These are phyloP conservation scores for Amiota communis DNA, from an alignment of 2,888 invertebrate genomes.

Conservation along the genomic window DNA sequence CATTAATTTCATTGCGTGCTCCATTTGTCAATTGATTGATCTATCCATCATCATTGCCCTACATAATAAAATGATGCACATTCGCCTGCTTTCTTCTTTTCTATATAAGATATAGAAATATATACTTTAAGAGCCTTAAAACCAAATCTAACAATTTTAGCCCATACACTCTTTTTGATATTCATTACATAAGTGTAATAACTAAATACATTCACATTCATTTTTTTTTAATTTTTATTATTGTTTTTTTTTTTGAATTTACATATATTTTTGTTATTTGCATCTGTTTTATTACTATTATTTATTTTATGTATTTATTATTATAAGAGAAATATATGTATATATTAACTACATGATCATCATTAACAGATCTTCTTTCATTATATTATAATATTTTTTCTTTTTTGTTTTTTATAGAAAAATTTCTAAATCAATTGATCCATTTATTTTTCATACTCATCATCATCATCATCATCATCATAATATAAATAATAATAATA, in stretches of 20 bases:
- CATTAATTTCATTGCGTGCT: too few species aligned
- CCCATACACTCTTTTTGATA: neutral
- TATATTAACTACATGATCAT: conserved; percentile 16
- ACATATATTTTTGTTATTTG: conserved; percentile 41
- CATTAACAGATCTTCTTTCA: neutral
- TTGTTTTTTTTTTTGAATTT: conserved; percentile 36
- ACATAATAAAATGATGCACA: too few species aligned
- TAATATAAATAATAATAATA: too few species aligned
- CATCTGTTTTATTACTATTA: conserved; percentile 28
- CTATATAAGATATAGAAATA: too few species aligned
- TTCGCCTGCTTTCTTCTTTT: too few species aligned
- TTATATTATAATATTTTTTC: too few species aligned
- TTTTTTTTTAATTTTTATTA: conserved; percentile 46
- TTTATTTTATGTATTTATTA: conserved; percentile 20
- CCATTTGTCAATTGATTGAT: too few species aligned
- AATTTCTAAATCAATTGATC: too few species aligned
- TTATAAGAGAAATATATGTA: neutral
- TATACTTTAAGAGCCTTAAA: neutral
- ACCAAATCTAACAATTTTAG: conserved; percentile 10
- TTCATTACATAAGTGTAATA: neutral
- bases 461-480: too few species aligned
- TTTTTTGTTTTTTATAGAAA: neutral
- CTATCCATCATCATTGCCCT: too few species aligned
- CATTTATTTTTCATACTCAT: too few species aligned
- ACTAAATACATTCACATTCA: conserved; percentile 26